Percentiles rank a stretch among this genome's conserved stretches.
phyloP scores from a whole-genome alignment of 2,888 invertebrate species.

The Lymantria monacha region DNA sequence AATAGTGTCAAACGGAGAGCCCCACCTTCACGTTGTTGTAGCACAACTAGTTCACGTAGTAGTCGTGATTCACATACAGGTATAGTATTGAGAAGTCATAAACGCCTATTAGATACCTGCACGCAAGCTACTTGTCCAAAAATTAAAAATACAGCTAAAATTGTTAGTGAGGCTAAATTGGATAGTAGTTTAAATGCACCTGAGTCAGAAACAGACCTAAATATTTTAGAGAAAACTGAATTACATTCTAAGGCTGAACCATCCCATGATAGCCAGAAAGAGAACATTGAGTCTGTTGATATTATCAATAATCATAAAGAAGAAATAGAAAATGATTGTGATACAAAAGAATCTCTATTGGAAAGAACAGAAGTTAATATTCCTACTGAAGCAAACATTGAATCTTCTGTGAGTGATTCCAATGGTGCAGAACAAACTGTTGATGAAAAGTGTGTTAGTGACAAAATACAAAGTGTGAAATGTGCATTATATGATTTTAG shows the following conservation, averaged over 20 bases:
- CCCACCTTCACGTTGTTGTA: constrained; percentile 66
- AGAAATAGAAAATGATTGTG: constrained; percentile 49
- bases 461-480: constrained; percentile 55
- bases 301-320: constrained; percentile 44
- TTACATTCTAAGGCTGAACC: constrained; percentile 49
- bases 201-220: constrained; percentile 57
- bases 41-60: constrained; percentile 75
- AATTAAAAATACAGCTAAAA: constrained; percentile 52
- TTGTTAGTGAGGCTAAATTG: constrained; percentile 49
- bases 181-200: constrained; percentile 53
- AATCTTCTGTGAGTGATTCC: constrained; percentile 43
- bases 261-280: constrained; percentile 39
- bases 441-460: constrained; percentile 56
- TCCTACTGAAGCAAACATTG: constrained; percentile 39
- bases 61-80: constrained; percentile 75
- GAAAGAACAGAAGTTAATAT: constrained; percentile 44
- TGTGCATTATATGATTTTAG: constrained; percentile 76
- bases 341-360: constrained; percentile 68
- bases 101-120: constrained; percentile 72
- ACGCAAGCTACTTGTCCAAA: constrained; percentile 54
- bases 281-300: constrained; percentile 41
- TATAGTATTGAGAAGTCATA: constrained; percentile 84
- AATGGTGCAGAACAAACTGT: constrained; percentile 53
- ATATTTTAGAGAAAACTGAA: constrained; percentile 48
- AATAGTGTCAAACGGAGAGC: constrained; percentile 47